These are phyloP conservation scores for Drosophila gaucha DNA, from an alignment of 2,888 invertebrate genomes.

Conservation along the genomic window DNA sequence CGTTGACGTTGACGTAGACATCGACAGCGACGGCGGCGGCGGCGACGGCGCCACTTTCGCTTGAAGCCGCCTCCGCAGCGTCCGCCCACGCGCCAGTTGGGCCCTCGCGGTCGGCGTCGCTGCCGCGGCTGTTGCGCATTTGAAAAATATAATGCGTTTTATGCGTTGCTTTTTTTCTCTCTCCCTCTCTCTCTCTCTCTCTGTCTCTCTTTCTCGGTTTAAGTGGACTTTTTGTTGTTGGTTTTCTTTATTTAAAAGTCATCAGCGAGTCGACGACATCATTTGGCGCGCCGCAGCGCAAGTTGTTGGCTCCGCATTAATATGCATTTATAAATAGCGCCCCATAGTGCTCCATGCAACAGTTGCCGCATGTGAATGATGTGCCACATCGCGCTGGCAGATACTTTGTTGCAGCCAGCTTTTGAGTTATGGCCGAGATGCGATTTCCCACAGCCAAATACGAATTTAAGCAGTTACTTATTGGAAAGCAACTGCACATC, in stretches of 20 bases:
- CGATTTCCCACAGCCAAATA: slow-evolving; percentile 10
- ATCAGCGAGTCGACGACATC: slow-evolving; percentile 77
- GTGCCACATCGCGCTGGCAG: slow-evolving; percentile 25
- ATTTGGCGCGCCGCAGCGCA: slow-evolving; percentile 58
- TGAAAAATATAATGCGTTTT: slow-evolving; percentile 68
- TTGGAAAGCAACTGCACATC: slow-evolving; percentile 27
- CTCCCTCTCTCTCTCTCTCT: not conserved
- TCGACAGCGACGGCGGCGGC: not conserved
- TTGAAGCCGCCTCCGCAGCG: slow-evolving; percentile 24
- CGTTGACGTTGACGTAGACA: slow-evolving; percentile 15
- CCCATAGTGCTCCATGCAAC: slow-evolving; percentile 46
- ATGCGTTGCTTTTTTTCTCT: slow-evolving; percentile 38
- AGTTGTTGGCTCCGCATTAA: slow-evolving; percentile 60
- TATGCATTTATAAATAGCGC: slow-evolving; percentile 70
- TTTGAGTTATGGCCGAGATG: slow-evolving; percentile 5
- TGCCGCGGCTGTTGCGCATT: slow-evolving; percentile 54
- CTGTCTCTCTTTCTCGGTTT: not conserved
- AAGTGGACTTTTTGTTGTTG: slow-evolving; percentile 11
- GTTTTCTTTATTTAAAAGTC: slow-evolving; percentile 74
- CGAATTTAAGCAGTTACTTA: slow-evolving; percentile 29
- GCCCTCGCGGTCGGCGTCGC: slow-evolving; percentile 24
- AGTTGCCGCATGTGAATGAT: slow-evolving; percentile 60
- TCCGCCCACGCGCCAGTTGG: slow-evolving; percentile 43
- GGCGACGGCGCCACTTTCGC: slow-evolving; percentile 64
- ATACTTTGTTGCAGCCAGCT: slow-evolving; percentile 18